A percentile compares a stretch with the other conserved stretches of the same genome.
Evolutionary conservation across 2,888 invertebrate genomes (phyloP).

Genomic region (Pterobdella sp.): DNA sequence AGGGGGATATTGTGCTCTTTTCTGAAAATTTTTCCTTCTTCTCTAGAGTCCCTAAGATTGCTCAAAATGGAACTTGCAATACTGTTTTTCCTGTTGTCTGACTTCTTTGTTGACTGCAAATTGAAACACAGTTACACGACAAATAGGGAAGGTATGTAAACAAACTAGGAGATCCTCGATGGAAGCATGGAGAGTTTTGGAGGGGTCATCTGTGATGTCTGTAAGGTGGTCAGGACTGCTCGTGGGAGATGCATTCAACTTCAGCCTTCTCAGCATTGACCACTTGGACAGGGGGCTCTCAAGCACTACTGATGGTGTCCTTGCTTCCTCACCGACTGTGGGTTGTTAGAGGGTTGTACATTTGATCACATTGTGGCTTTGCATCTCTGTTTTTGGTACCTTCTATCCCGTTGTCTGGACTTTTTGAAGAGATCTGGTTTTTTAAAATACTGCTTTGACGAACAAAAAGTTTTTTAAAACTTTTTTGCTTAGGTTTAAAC

Average conservation of each 20-base stretch:
- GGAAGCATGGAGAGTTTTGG: neutral
- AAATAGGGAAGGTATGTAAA: too few species aligned
- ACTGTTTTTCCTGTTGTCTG: neutral
- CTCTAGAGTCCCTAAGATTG: neutral
- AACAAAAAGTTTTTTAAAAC: neutral
- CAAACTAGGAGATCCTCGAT: too few species aligned
- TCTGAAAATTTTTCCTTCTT: neutral
- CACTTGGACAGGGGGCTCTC: conserved; percentile 9
- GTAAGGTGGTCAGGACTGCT: neutral
- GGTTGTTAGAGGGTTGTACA: too few species aligned
- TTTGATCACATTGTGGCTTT: neutral
- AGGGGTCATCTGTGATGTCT: neutral
- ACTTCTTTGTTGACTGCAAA: neutral
- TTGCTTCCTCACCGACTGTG: neutral
- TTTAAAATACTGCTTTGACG: neutral
- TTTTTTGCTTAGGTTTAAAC: conserved; percentile 18
- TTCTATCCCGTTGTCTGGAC: neutral
- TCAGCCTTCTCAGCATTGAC: neutral
- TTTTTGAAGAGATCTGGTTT: neutral
- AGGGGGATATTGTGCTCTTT: neutral
- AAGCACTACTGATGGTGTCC: neutral
- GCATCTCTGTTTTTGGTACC: neutral
- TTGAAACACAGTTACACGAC: too few species aligned
- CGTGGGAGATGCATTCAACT: neutral
- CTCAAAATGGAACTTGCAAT: neutral